A percentile compares a stretch with the other conserved stretches of the same genome.
Conservation (phyloP, 2,888 invertebrate species). For the Octodonta nipae region DNA sequence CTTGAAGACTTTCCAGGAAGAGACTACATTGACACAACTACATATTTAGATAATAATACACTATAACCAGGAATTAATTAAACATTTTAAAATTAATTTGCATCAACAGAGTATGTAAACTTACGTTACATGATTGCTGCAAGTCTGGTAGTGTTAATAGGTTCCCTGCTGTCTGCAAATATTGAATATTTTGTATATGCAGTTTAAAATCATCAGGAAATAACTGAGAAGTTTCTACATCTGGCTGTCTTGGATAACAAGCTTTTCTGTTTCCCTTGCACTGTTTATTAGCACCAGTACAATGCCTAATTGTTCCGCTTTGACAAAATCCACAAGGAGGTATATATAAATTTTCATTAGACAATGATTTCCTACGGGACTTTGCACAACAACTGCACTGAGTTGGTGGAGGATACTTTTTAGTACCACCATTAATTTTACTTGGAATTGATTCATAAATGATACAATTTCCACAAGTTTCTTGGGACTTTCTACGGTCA, state of each 20-base stretch:
- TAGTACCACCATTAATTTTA: constrained; percentile 20
- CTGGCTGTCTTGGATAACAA: constrained; percentile 32
- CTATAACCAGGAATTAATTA: too few species aligned
- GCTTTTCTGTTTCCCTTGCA: constrained; percentile 28
- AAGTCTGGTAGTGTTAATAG: constrained; percentile 47
- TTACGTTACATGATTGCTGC: constrained; percentile 35
- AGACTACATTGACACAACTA: too few species aligned
- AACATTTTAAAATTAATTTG: too few species aligned
- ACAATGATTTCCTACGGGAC: constrained; percentile 41
- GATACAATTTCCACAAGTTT: constrained; percentile 31
- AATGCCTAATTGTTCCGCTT: constrained; percentile 29
- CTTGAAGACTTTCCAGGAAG: too few species aligned
- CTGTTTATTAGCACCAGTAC: constrained; percentile 20
- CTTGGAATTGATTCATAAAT: constrained; percentile 31
- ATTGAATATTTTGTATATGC: constrained; percentile 59
- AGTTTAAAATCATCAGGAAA: constrained; percentile 57
- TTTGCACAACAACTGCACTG: constrained; percentile 27
- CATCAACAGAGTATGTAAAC: too few species aligned
- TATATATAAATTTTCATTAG: constrained; percentile 46
- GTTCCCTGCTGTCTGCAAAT: constrained; percentile 57
- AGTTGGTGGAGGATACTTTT: constrained; percentile 24
- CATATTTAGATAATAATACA: too few species aligned
- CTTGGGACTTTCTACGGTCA: constrained; percentile 26
- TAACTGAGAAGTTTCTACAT: constrained; percentile 49
- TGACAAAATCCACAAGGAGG: constrained; percentile 37